Evolutionary conservation across 2,797 vertebrate species (phyloP).

Genomic region (Danio jaintianensis): DNA sequence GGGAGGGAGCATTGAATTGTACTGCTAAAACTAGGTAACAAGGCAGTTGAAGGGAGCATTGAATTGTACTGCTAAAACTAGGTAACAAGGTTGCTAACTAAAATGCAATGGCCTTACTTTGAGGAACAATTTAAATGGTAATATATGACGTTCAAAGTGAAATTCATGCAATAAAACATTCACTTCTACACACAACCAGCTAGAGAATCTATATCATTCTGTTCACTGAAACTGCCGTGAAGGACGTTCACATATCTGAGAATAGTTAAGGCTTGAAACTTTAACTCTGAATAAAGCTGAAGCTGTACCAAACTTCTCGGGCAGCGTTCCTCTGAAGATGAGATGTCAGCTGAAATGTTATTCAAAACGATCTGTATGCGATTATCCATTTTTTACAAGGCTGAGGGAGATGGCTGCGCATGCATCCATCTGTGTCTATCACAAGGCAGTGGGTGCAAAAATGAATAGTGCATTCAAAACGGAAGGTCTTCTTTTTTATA

Average conservation of each 20-base stretch:
- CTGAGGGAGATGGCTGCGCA: slow-evolving; percentile 31
- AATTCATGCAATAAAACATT: background rate
- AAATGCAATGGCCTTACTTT: slow-evolving; percentile 5
- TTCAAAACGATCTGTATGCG: background rate
- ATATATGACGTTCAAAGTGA: slow-evolving; percentile 3
- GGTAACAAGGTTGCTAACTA: slow-evolving; percentile 22
- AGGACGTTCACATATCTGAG: background rate
- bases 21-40: slow-evolving; percentile 23
- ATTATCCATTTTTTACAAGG: background rate
- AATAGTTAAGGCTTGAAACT: background rate
- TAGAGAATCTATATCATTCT: background rate
- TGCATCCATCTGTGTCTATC: background rate
- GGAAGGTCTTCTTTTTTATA: slow-evolving; percentile 77
- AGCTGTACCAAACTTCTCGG: background rate
- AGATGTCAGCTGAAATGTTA: slow-evolving; percentile 6
- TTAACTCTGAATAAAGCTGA: background rate
- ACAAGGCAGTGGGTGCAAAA: background rate
- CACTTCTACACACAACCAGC: background rate
- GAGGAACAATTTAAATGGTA: slow-evolving; percentile 11
- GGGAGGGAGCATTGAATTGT: slow-evolving; percentile 21
- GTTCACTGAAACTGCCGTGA: background rate
- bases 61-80: slow-evolving; percentile 25
- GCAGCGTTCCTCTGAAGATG: background rate
- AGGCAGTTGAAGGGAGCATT: slow-evolving; percentile 24
- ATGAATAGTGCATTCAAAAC: slow-evolving; percentile 65